These are phyloP conservation scores for Polyodon spathula DNA, from an alignment of 2,113 vertebrate species.

Conservation along the genomic window DNA sequence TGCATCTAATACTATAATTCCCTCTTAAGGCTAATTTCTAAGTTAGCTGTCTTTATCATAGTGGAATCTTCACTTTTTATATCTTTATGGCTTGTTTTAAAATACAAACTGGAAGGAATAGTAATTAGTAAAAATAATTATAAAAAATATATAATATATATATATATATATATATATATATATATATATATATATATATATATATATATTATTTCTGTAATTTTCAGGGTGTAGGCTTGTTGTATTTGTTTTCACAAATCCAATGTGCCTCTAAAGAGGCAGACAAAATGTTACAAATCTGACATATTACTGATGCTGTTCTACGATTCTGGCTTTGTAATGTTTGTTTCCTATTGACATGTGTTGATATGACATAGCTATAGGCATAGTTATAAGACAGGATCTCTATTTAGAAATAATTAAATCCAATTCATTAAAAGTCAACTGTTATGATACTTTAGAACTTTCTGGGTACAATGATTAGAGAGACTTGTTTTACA, in stretches of 20 bases:
- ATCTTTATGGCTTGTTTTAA: too few species aligned
- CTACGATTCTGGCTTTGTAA: constrained; percentile 21
- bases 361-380: constrained; percentile 31
- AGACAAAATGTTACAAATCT: background rate
- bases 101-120: too few species aligned
- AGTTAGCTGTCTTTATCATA: too few species aligned
- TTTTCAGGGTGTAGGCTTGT: background rate
- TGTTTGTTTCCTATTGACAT: constrained; percentile 22
- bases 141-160: too few species aligned
- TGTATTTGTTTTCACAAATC: background rate
- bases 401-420: constrained; percentile 20
- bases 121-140: too few species aligned
- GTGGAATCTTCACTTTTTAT: too few species aligned
- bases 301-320: background rate
- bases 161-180: too few species aligned
- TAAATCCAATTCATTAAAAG: constrained; percentile 27
- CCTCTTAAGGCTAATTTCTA: too few species aligned
- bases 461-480: constrained; percentile 12
- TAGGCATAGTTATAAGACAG: constrained; percentile 30
- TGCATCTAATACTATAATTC: background rate
- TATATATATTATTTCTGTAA: too few species aligned
- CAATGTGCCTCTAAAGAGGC: background rate
- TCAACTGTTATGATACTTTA: constrained; percentile 23
- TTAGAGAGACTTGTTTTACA: constrained; percentile 23
- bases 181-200: too few species aligned